A percentile compares a stretch with the other conserved stretches of the same genome.
Evolutionary conservation across 2,113 vertebrate species (phyloP).

Genomic region (Edolisoma coerulescens): DNA sequence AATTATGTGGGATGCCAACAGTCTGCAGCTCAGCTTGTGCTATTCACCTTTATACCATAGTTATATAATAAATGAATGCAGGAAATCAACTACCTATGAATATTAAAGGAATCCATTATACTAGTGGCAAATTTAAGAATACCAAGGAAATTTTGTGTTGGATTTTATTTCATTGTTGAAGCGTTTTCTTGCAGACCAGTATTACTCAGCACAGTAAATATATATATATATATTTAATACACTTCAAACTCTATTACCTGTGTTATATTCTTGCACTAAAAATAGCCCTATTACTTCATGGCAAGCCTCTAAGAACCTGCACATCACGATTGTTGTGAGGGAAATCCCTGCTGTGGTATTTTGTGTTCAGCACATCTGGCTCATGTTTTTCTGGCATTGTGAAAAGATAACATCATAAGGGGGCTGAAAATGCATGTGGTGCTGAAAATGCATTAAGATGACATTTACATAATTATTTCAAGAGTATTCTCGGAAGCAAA

Average conservation of each 20-base stretch:
- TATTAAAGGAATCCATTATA: neutral
- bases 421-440: neutral
- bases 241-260: neutral
- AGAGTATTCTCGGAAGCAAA: slow-evolving; percentile 27
- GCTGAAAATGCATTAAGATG: slow-evolving; percentile 39
- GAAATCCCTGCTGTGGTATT: slow-evolving; percentile 30
- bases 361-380: slow-evolving; percentile 41
- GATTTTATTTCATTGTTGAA: neutral
- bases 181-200: neutral
- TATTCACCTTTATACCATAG: neutral
- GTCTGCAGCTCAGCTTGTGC: neutral
- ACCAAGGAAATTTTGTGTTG: neutral
- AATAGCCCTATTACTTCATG: neutral
- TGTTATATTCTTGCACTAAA: neutral
- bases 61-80: neutral
- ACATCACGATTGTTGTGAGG: neutral
- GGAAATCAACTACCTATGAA: neutral
- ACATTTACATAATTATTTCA: slow-evolving; percentile 62
- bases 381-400: slow-evolving; percentile 25
- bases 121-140: neutral
- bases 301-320: neutral
- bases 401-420: slow-evolving; percentile 37
- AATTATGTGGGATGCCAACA: neutral
- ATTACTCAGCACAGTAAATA: neutral
- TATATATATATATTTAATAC: neutral